Conservation (phyloP, 37 sponge, comb jelly and placozoan species). For the Crambe crambe region DNA sequence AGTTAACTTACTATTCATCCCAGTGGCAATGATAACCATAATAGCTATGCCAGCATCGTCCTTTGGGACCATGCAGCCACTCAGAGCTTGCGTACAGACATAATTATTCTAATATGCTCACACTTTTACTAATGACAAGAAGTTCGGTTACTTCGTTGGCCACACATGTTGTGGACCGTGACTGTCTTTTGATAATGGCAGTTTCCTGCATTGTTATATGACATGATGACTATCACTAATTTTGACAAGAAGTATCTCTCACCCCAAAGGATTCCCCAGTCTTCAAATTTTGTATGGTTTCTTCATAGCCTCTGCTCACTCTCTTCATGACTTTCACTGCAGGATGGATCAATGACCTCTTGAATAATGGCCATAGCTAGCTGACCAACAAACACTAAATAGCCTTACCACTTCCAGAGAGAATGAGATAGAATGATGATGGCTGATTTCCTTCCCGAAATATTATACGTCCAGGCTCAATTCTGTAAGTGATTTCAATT, state of each 20-base stretch:
- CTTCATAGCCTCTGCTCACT: background rate
- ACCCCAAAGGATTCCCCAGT: constrained; percentile 28
- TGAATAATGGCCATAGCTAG: background rate
- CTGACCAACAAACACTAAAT: too few relatives aligned
- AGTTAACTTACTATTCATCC: background rate
- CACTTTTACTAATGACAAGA: constrained; percentile 58
- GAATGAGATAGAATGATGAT: constrained; percentile 39
- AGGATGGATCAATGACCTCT: background rate
- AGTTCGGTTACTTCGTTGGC: constrained; percentile 31
- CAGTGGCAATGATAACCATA: too few relatives aligned
- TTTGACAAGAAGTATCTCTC: background rate
- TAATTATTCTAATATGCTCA: constrained; percentile 4
- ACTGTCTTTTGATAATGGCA: constrained; percentile 13
- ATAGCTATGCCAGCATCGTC: too few relatives aligned
- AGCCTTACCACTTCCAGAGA: constrained; percentile 47
- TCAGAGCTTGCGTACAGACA: too few relatives aligned
- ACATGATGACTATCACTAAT: too few relatives aligned
- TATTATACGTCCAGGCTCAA: constrained; percentile 44
- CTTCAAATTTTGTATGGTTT: background rate
- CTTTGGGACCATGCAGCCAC: too few relatives aligned
- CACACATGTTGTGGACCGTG: background rate
- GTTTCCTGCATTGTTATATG: constrained; percentile 36
- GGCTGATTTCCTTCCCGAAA: constrained; percentile 40
- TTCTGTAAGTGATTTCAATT: constrained; percentile 5
- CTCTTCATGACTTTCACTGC: background rate